Evolutionary conservation across 2,113 vertebrate genomes (phyloP).

Genomic region (Cynopterus brachyotis): DNA sequence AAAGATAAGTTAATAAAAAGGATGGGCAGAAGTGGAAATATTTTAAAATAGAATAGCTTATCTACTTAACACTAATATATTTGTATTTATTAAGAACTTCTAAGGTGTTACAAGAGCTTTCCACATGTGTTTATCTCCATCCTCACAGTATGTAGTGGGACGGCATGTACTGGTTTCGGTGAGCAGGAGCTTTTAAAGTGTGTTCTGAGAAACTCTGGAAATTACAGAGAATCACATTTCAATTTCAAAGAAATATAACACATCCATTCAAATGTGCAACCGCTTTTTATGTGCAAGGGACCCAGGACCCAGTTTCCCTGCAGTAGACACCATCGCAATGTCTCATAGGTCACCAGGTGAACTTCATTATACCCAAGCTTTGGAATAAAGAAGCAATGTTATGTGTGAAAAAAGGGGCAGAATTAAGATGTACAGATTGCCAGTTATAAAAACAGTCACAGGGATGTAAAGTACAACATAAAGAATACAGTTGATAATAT

Average conservation of each 20-base stretch:
- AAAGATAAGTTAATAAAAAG: not conserved
- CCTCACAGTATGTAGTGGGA: not conserved
- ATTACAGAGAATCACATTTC: not conserved
- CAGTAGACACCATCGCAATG: not conserved
- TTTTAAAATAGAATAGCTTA: constrained; percentile 36
- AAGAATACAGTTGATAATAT: no score
- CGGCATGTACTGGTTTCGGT: not conserved
- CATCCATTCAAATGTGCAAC: not conserved
- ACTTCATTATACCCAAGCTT: not conserved
- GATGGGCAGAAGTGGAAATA: not conserved
- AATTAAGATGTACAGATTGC: no score
- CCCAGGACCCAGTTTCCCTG: not conserved
- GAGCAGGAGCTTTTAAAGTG: not conserved
- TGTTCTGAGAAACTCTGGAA: not conserved
- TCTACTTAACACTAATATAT: not conserved
- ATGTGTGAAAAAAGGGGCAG: no score
- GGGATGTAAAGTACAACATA: no score
- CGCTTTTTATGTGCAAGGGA: not conserved
- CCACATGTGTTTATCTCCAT: not conserved
- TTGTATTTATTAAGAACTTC: not conserved
- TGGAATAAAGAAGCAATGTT: not conserved
- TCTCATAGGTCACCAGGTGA: not conserved
- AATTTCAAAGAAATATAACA: not conserved
- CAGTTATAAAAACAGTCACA: no score
- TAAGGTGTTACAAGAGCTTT: not conserved